A percentile compares a stretch with the other conserved stretches of the same genome.
Evolutionary conservation across 1,140 invertebrate genomes (phyloP).

Genomic region (Drosophila kanapiae): DNA sequence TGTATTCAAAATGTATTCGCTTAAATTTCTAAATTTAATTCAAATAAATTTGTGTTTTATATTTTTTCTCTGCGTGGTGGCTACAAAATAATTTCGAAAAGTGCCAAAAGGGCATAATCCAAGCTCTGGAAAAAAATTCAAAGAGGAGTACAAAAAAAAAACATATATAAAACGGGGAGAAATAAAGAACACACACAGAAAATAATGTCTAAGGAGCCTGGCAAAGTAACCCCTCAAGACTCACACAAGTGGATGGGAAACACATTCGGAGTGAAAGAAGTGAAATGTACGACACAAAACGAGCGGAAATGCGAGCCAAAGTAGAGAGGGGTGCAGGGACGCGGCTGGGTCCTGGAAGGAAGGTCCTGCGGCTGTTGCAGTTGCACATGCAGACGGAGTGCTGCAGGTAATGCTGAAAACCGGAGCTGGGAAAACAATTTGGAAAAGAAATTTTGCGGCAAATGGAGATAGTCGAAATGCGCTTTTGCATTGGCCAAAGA

Average conservation of each 20-base stretch:
- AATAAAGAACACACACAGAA: constrained; percentile 40
- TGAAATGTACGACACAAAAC: constrained; percentile 65
- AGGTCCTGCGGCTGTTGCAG: constrained; percentile 26
- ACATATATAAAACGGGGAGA: constrained; percentile 14
- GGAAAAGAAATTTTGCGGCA: constrained; percentile 49
- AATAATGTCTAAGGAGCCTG: constrained; percentile 65
- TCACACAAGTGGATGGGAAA: constrained; percentile 64
- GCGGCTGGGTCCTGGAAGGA: constrained; percentile 5
- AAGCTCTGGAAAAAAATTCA: constrained; percentile 27
- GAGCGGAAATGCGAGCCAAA: constrained; percentile 74
- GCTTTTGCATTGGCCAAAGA: constrained; percentile 34
- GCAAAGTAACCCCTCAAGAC: constrained; percentile 77
- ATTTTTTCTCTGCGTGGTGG: constrained; percentile 25
- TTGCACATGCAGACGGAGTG: constrained; percentile 16
- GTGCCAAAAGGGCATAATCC: constrained; percentile 81
- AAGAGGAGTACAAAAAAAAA: constrained; percentile 25
- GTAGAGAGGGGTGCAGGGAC: constrained; percentile 2
- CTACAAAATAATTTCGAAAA: constrained; percentile 78
- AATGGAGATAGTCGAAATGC: constrained; percentile 55
- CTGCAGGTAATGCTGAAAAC: constrained; percentile 32
- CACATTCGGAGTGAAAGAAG: constrained; percentile 64
- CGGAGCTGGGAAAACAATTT: constrained; percentile 62
- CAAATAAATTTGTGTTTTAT: not conserved
- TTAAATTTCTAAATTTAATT: not conserved
- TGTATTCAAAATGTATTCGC: no score